A percentile compares a stretch with the other conserved stretches of the same genome.
Evolutionary conservation across 1,140 invertebrate species (phyloP).

Genomic region (Piezodorus guildinii): DNA sequence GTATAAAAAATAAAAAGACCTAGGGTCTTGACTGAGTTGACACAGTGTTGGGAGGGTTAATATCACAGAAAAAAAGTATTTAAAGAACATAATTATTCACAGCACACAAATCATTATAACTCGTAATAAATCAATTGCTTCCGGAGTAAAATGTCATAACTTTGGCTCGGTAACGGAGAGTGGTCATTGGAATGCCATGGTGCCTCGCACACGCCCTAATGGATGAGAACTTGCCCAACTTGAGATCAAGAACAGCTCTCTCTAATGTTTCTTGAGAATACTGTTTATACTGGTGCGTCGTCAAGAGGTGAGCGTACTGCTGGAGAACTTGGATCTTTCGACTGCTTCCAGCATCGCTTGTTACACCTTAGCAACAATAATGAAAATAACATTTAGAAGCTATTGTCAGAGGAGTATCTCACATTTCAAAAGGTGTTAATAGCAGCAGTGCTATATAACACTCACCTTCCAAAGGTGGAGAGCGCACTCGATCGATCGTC

Average conservation of each 20-base stretch:
- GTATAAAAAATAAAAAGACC: too few relatives aligned
- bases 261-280: constrained; percentile 27
- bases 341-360: not conserved
- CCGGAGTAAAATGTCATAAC: constrained; percentile 4
- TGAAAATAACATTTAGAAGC: too few relatives aligned
- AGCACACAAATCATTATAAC: too few relatives aligned
- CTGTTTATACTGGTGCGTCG: constrained; percentile 19
- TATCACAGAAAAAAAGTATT: too few relatives aligned
- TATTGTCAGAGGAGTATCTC: too few relatives aligned
- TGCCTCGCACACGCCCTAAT: constrained; percentile 28
- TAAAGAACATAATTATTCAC: too few relatives aligned
- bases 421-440: too few relatives aligned
- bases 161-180: constrained; percentile 28
- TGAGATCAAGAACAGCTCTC: constrained; percentile 26
- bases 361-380: too few relatives aligned
- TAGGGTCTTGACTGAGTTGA: too few relatives aligned
- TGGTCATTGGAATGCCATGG: constrained; percentile 29
- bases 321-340: constrained; percentile 9
- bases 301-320: constrained; percentile 13
- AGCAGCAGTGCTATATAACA: not conserved
- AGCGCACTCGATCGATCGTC: not conserved
- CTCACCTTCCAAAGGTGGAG: not conserved
- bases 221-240: constrained; percentile 25
- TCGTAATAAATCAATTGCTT: too few relatives aligned
- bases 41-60: too few relatives aligned